A percentile compares a stretch with the other conserved stretches of the same genome.
Evolutionary conservation across 2,888 invertebrate genomes (phyloP).

Genomic region (Drosophila fulvimacula): DNA sequence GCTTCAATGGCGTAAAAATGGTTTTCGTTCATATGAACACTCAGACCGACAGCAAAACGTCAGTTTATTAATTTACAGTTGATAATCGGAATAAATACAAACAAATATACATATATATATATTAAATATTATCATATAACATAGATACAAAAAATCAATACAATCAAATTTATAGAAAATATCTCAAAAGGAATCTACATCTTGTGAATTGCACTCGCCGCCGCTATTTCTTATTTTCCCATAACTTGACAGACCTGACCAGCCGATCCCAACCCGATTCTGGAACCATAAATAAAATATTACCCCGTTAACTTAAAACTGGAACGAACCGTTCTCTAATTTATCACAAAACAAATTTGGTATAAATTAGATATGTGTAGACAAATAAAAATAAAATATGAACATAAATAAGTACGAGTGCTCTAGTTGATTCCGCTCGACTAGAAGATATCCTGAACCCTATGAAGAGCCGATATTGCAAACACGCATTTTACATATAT

Average conservation of each 20-base stretch:
- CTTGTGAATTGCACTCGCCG: constrained; percentile 35
- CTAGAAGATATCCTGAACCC: too few species aligned
- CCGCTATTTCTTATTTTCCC: constrained; percentile 22
- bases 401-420: too few species aligned
- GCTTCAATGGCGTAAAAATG: too few species aligned
- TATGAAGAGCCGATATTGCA: too few species aligned
- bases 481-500: too few species aligned
- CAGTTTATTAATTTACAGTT: constrained; percentile 3
- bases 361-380: constrained; percentile 18
- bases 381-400: constrained; percentile 4
- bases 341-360: constrained; percentile 56
- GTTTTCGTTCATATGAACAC: too few species aligned
- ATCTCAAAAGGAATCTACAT: not conserved
- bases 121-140: not conserved
- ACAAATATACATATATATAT: not conserved
- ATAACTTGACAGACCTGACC: constrained; percentile 16
- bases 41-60: too few species aligned
- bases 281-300: constrained; percentile 17
- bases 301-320: constrained; percentile 51
- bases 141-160: not conserved
- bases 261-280: constrained; percentile 14
- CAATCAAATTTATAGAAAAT: not conserved
- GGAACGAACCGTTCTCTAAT: constrained; percentile 53
- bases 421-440: too few species aligned
- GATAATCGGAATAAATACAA: not conserved